These are phyloP conservation scores for Nineta flava DNA, from an alignment of 2,888 invertebrate species.

Conservation along the genomic window DNA sequence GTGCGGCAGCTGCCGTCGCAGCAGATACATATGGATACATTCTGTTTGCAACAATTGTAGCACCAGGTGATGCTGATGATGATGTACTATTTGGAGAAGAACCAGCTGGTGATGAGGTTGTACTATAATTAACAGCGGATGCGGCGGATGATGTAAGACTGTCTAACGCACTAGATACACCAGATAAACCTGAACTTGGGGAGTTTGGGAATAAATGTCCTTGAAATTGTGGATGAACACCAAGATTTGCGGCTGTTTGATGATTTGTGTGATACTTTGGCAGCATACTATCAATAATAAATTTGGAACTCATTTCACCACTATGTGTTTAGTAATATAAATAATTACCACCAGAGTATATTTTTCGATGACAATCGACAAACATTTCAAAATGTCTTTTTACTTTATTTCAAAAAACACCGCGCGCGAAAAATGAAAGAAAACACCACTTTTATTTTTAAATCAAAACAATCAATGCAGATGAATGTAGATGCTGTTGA, in stretches of 20 bases:
- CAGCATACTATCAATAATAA: slow-evolving; percentile 95
- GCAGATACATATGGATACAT: slow-evolving; percentile 88
- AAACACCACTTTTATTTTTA: not conserved
- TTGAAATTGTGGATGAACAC: slow-evolving; percentile 44
- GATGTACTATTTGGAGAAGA: slow-evolving; percentile 46
- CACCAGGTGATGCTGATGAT: slow-evolving; percentile 38
- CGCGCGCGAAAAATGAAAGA: not conserved
- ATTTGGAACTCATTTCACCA: slow-evolving; percentile 84
- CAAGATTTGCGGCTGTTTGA: slow-evolving; percentile 25
- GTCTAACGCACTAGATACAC: slow-evolving; percentile 58
- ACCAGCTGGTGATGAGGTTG: slow-evolving; percentile 51
- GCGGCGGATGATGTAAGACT: slow-evolving; percentile 42
- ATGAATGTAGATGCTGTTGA: too few species aligned
- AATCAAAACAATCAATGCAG: too few species aligned
- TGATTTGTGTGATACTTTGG: slow-evolving; percentile 60
- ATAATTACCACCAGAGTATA: not conserved
- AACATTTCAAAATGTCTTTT: not conserved
- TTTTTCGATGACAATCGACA: not conserved
- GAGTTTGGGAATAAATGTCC: slow-evolving; percentile 47
- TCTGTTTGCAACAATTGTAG: slow-evolving; percentile 49
- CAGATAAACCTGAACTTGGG: slow-evolving; percentile 35
- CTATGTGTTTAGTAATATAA: slow-evolving; percentile 7
- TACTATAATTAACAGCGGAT: slow-evolving; percentile 36
- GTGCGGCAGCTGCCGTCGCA: slow-evolving; percentile 39
- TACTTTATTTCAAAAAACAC: not conserved